Evolutionary conservation across 2,113 vertebrate species (phyloP), one percentile per base, ranked within the genome.

Genomic region (Grammomys surdaster): DNA sequence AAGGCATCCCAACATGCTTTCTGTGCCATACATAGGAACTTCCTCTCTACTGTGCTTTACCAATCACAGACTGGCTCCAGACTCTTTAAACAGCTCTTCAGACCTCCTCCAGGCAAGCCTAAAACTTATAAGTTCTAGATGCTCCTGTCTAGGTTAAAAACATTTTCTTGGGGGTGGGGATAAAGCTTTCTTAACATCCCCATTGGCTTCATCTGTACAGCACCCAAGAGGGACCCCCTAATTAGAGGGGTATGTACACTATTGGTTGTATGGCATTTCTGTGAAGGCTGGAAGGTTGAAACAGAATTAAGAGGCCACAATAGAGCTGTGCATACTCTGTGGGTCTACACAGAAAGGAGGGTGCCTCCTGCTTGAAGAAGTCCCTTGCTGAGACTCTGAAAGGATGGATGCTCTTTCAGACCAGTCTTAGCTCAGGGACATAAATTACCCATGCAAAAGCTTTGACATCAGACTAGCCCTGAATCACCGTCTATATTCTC

Each of bases 321-420:
- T n/a, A 1, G 0, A 28, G 48, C 19, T 9, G 11, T n/a, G 6
- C 0, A 8, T 22, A 33, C 16, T 24, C 81, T 58, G 14, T 2
- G 0, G 20, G 63, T 80, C 46, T 24, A 8, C 63, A 28, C 3
- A 0, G 26, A 24, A 12, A 19, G 7, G 2, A 51, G 46, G 3
- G 40, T 51, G 20, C 36, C n/a, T 63, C 28, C 77, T 28, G 58
- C 43, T 63, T 36, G 4, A n/a, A 84, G 48, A 84, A 26, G 43
- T n/a, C 51, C 17, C 75, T 88, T 31, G n/a, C 48, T 63, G 4
- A 70, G 40, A 87, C 43, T 56, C 7, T 3, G 12, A 10, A 6
- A 9, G 24, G 11, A 40, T 3, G 13, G 4, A 20, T 43, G 19
- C 9, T 36, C 17, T 40, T 28, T n/a, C 20, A 51, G 14, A 16